Evolutionary conservation across 2,113 vertebrate species (phyloP).

Genomic region (Melanocharis versteri): DNA sequence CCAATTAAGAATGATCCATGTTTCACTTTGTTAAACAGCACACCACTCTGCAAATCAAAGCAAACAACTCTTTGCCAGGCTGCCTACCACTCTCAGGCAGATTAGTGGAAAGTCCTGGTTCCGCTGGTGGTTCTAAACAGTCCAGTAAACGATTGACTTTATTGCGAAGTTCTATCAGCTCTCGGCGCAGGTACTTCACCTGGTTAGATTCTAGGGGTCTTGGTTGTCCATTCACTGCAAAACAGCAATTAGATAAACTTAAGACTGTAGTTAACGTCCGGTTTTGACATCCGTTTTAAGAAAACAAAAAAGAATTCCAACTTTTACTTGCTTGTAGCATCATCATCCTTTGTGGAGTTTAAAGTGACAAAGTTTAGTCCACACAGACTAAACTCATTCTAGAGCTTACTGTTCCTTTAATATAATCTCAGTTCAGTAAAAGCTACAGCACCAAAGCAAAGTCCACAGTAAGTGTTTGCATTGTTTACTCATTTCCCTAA

Average conservation of each 20-base stretch:
- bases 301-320: not conserved
- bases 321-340: not conserved
- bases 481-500: not conserved
- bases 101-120: conserved; percentile 81
- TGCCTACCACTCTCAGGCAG: conserved; percentile 84
- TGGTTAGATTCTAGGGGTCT: conserved; percentile 96
- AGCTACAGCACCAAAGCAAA: not conserved
- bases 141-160: conserved; percentile 96
- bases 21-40: not conserved
- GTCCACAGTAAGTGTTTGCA: not conserved
- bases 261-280: not conserved
- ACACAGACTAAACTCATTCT: not conserved
- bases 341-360: not conserved
- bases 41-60: not conserved
- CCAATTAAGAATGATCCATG: not conserved
- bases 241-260: conserved; percentile 15
- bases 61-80: not conserved
- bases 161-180: conserved; percentile 96
- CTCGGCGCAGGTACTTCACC: conserved; percentile 94
- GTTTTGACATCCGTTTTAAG: not conserved
- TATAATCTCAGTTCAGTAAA: not conserved
- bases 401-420: not conserved
- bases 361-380: not conserved
- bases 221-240: conserved; percentile 94
- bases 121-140: conserved; percentile 89